A percentile compares a stretch with the other conserved stretches of the same genome.
phyloP scores from a whole-genome alignment of 53 echinoderm and acorn worm species.

The Antedon mediterranea region DNA sequence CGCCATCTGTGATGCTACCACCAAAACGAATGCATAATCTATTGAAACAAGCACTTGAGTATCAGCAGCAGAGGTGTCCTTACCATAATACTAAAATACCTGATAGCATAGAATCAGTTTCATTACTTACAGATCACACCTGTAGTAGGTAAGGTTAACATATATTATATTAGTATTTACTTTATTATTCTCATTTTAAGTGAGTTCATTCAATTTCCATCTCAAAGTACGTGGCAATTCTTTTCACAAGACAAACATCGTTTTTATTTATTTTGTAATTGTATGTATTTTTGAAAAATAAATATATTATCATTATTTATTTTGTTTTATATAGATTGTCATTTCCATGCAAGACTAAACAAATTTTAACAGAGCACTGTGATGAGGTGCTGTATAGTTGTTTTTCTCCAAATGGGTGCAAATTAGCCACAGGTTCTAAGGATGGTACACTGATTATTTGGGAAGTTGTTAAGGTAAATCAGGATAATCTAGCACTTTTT shows the following conservation, averaged over 20 bases:
- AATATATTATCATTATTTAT: background rate
- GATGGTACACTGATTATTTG: slow-evolving; percentile 93
- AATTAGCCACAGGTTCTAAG: slow-evolving; percentile 97
- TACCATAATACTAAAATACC: slow-evolving; percentile 81
- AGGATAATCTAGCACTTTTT: too few species aligned
- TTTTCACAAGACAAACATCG: too few species aligned
- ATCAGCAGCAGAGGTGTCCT: slow-evolving; percentile 90
- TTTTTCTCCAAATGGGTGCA: slow-evolving; percentile 92
- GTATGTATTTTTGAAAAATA: too few species aligned
- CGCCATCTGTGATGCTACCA: slow-evolving; percentile 95
- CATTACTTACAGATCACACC: slow-evolving; percentile 76
- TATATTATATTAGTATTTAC: background rate
- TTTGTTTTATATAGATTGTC: slow-evolving; percentile 41
- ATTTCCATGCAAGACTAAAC: slow-evolving; percentile 88
- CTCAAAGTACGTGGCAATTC: too few species aligned
- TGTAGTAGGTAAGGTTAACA: slow-evolving; percentile 67
- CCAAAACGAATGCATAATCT: slow-evolving; percentile 81
- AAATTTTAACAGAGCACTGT: slow-evolving; percentile 84
- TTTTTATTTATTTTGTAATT: too few species aligned
- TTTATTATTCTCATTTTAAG: background rate
- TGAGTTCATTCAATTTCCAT: background rate
- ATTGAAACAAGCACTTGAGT: slow-evolving; percentile 85
- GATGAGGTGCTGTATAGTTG: slow-evolving; percentile 97
- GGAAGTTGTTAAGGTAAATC: slow-evolving; percentile 86
- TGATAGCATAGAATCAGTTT: slow-evolving; percentile 75